phyloP scores from a whole-genome alignment of 2,888 invertebrate species.

The Drosophila kanekoi region DNA sequence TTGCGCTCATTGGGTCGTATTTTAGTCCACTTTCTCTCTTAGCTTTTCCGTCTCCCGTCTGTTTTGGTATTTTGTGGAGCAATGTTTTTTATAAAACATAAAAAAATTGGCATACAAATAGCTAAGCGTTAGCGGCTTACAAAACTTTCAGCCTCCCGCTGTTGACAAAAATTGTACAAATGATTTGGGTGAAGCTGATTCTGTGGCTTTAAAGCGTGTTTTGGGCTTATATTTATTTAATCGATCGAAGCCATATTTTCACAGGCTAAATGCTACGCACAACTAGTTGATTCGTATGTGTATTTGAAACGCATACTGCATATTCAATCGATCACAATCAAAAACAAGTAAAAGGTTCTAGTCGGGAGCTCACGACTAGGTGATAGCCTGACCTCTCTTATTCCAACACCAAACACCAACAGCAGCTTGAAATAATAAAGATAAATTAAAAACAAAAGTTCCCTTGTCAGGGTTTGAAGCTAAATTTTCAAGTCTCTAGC shows the following conservation, averaged over 20 bases:
- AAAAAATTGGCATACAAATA: constrained; percentile 52
- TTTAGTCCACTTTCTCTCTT: constrained; percentile 25
- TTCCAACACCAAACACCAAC: too few relatives aligned
- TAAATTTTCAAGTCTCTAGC: too few relatives aligned
- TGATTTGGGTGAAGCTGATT: constrained; percentile 31
- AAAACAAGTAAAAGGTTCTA: too few relatives aligned
- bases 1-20: constrained; percentile 70
- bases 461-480: too few relatives aligned
- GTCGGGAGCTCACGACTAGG: too few relatives aligned
- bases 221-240: constrained; percentile 31
- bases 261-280: background rate
- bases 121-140: constrained; percentile 41
- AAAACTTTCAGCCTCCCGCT: constrained; percentile 11
- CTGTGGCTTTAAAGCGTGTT: constrained; percentile 30
- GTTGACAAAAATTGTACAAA: constrained; percentile 44
- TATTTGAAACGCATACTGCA: constrained; percentile 21
- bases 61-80: constrained; percentile 28
- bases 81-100: constrained; percentile 26
- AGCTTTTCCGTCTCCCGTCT: background rate
- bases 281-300: constrained; percentile 12
- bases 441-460: too few relatives aligned
- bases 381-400: too few relatives aligned
- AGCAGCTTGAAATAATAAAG: too few relatives aligned
- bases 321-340: constrained; percentile 25
- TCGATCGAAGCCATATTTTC: constrained; percentile 16